phyloP scores from a whole-genome alignment of 1,140 invertebrate species.

The Linepithema humile region DNA sequence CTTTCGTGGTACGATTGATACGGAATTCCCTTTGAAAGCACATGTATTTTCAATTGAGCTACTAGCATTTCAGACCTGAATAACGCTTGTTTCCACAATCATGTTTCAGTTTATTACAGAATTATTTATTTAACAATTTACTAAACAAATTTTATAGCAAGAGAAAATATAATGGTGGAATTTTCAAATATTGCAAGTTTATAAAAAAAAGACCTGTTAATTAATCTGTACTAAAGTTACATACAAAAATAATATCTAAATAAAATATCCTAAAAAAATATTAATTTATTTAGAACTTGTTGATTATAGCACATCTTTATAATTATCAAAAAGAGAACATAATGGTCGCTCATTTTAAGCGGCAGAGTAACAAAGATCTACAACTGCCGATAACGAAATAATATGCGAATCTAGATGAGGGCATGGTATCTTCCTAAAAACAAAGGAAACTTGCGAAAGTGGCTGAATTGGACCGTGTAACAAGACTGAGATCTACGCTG shows the following conservation, averaged over 20 bases:
- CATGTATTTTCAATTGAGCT: neutral
- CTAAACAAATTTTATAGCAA: neutral
- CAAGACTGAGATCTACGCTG: neutral
- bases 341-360: neutral
- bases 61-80: too few species aligned
- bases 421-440: neutral
- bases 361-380: neutral
- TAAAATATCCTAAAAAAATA: neutral
- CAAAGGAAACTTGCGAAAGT: constrained; percentile 19
- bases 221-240: too few species aligned
- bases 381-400: neutral
- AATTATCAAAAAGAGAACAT: neutral
- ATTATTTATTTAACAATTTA: neutral
- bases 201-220: too few species aligned
- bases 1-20: neutral
- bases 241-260: neutral
- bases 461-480: constrained; percentile 28
- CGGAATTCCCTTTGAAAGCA: neutral
- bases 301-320: neutral
- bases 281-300: neutral
- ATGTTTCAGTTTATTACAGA: neutral
- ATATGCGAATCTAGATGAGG: neutral
- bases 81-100: neutral
- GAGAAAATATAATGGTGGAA: neutral
- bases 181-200: neutral